phyloP scores from a whole-genome alignment of 2,797 vertebrate species.

The Hemitrygon akajei region DNA sequence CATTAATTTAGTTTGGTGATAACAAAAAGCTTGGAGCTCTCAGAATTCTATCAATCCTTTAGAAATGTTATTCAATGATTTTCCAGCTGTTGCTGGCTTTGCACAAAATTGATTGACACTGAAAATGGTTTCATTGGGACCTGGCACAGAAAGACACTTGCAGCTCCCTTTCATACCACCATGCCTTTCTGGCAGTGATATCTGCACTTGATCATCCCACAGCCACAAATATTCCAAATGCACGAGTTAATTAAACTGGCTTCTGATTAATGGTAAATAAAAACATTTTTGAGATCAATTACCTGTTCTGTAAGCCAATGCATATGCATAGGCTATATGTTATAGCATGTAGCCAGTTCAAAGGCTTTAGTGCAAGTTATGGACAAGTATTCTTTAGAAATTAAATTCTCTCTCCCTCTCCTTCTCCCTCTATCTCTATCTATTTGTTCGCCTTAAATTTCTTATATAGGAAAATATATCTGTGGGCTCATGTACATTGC shows the following conservation, averaged over 20 bases:
- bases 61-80: neutral
- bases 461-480: neutral
- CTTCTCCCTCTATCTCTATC: neutral
- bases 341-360: neutral
- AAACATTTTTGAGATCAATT: neutral
- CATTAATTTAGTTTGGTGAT: neutral
- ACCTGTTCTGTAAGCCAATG: neutral
- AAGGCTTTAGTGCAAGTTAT: neutral
- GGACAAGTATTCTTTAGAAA: slow-evolving; percentile 6
- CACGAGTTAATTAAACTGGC: neutral
- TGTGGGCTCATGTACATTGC: neutral
- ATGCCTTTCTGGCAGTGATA: neutral
- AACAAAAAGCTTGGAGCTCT: neutral
- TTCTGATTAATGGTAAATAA: neutral
- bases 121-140: neutral
- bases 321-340: neutral
- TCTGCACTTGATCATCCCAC: neutral
- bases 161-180: neutral
- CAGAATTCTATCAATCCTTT: neutral
- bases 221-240: neutral
- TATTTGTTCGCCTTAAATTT: neutral
- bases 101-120: neutral
- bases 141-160: neutral
- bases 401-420: too few relatives aligned
- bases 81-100: neutral